Percentiles rank a stretch among this genome's conserved stretches.
Conservation (phyloP, 2,797 vertebrate species). For the Anomalospiza imberbis region DNA sequence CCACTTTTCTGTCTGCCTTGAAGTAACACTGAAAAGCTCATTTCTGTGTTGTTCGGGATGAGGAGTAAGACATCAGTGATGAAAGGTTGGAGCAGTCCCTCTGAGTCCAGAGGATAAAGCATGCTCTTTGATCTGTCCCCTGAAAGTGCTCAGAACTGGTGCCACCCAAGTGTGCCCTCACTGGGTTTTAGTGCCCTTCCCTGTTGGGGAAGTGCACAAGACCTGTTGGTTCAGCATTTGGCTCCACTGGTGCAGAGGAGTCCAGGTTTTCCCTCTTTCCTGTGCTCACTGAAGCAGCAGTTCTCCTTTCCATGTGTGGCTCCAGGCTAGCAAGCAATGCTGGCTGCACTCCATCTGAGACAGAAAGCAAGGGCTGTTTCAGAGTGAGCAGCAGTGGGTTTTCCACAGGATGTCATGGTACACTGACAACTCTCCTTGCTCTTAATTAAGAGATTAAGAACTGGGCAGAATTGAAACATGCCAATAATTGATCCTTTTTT, state of each 20-base stretch:
- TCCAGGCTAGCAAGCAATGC: background rate
- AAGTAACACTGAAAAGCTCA: background rate
- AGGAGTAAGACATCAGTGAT: background rate
- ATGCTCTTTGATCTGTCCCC: background rate
- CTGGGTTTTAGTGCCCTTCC: background rate
- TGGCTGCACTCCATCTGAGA: conserved; percentile 26
- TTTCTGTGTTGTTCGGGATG: background rate
- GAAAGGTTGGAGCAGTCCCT: background rate
- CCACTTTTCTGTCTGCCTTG: background rate
- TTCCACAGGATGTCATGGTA: background rate
- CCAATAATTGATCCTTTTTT: background rate
- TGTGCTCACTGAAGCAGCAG: background rate
- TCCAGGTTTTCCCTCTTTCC: background rate
- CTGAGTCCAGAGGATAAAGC: background rate
- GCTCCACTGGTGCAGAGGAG: background rate
- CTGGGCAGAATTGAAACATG: background rate
- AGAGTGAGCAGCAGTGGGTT: background rate
- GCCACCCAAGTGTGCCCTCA: background rate
- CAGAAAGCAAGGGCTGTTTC: conserved; percentile 11
- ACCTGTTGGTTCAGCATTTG: background rate
- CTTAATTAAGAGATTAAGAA: background rate
- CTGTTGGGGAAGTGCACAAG: background rate
- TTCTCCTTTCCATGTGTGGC: background rate
- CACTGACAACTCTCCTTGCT: background rate
- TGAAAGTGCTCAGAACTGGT: background rate